Evolutionary conservation across 2,797 vertebrate genomes (phyloP).

Genomic region (Sebastes reedi): DNA sequence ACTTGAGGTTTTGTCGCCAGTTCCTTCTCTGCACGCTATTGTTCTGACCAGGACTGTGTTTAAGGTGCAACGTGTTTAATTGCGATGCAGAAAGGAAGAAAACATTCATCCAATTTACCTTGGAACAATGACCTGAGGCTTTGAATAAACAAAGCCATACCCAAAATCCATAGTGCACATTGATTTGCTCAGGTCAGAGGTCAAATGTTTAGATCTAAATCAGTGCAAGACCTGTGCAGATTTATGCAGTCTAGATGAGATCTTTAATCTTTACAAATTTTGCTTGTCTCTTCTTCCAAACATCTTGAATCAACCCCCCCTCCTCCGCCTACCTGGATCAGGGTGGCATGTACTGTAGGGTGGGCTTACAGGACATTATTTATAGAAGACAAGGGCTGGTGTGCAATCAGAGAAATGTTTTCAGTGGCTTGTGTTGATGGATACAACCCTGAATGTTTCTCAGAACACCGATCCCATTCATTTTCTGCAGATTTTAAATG

Average conservation of each 20-base stretch:
- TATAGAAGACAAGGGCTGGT: conserved; percentile 40
- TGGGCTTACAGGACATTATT: conserved; percentile 43
- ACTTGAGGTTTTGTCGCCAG: conserved; percentile 25
- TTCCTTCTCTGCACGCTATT: conserved; percentile 33
- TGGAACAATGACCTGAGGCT: background rate
- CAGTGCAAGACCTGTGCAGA: background rate
- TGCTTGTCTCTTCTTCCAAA: conserved; percentile 39
- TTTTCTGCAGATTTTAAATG: conserved; percentile 64
- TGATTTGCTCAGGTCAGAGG: background rate
- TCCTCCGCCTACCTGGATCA: background rate
- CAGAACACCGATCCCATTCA: conserved; percentile 50
- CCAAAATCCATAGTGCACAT: background rate
- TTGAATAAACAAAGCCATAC: background rate
- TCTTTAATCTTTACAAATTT: conserved; percentile 37
- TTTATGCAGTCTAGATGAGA: conserved; percentile 1
- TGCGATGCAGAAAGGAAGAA: conserved; percentile 7
- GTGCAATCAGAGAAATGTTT: conserved; percentile 62
- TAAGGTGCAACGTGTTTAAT: conserved; percentile 36
- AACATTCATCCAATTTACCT: background rate
- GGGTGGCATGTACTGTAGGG: conserved; percentile 12
- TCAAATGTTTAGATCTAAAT: conserved; percentile 17
- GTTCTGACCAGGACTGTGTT: conserved; percentile 48
- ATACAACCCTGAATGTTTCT: conserved; percentile 40
- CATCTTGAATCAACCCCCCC: conserved; percentile 14
- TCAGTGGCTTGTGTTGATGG: conserved; percentile 52